Conservation (phyloP, 2,113 vertebrate species). For the Psephotus haematonotus region DNA sequence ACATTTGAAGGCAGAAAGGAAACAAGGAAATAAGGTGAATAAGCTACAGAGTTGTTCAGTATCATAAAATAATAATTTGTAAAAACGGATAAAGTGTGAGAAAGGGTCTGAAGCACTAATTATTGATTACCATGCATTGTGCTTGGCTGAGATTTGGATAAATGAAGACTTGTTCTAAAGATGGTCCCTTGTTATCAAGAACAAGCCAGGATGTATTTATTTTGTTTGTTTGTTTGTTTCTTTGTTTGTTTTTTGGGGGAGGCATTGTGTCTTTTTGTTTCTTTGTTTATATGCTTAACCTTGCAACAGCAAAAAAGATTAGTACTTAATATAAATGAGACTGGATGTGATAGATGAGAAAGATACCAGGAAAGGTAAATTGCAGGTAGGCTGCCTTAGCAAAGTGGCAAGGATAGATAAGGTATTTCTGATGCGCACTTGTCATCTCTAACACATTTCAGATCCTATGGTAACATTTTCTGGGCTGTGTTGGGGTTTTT, state of each 20-base stretch:
- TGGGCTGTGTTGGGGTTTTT: neutral
- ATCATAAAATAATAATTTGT: constrained; percentile 2
- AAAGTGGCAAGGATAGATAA: neutral
- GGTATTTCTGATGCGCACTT: neutral
- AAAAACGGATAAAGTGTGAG: neutral
- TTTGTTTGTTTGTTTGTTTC: neutral
- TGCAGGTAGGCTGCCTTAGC: neutral
- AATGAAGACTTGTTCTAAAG: neutral
- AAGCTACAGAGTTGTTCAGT: neutral
- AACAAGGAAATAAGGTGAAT: neutral
- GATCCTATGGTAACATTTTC: neutral
- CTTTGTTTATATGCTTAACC: neutral
- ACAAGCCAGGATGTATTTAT: neutral
- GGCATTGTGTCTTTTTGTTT: neutral
- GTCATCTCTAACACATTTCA: neutral
- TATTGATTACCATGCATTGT: neutral
- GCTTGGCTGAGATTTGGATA: neutral
- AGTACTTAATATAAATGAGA: neutral
- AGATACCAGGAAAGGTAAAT: neutral
- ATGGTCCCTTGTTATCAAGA: neutral
- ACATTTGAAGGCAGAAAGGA: neutral
- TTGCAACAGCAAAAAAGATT: neutral
- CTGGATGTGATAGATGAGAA: neutral
- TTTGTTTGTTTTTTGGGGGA: too few species aligned
- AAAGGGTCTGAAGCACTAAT: neutral